Conservation (phyloP, 92 coral and sea anemone genomes). For the Meandrina meandrites region DNA sequence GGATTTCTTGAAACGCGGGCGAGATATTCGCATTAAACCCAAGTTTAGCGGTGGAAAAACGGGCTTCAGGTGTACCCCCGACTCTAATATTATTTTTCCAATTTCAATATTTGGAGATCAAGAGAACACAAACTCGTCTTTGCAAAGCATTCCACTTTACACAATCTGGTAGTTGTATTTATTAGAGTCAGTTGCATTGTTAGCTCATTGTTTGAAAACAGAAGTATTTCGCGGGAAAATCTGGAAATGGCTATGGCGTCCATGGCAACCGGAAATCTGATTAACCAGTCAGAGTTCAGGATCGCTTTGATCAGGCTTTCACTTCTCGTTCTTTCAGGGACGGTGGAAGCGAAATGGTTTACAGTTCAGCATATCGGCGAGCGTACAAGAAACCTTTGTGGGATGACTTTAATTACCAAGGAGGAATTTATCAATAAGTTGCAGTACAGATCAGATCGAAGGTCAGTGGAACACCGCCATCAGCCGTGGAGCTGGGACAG, state of each 20-base stretch:
- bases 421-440: conserved; percentile 76
- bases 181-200: too few species aligned
- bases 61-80: too few species aligned
- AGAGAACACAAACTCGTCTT: too few species aligned
- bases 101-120: too few species aligned
- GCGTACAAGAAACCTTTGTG: conserved; percentile 76
- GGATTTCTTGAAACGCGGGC: too few species aligned
- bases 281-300: conserved; percentile 54
- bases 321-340: background rate
- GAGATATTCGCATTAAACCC: too few species aligned
- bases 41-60: too few species aligned
- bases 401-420: conserved; percentile 87
- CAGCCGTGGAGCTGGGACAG: conserved; percentile 96
- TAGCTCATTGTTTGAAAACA: too few species aligned
- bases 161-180: too few species aligned
- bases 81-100: too few species aligned
- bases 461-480: conserved; percentile 93
- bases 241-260: conserved; percentile 48
- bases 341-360: conserved; percentile 72
- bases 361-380: conserved; percentile 75
- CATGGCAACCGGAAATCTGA: conserved; percentile 63
- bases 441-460: conserved; percentile 88
- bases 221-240: conserved; percentile 71
- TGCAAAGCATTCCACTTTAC: too few species aligned
- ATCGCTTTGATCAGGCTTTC: background rate